A percentile compares a stretch with the other conserved stretches of the same genome.
Evolutionary conservation across 2,888 invertebrate genomes (phyloP).

Genomic region (Cephus sareptanus): DNA sequence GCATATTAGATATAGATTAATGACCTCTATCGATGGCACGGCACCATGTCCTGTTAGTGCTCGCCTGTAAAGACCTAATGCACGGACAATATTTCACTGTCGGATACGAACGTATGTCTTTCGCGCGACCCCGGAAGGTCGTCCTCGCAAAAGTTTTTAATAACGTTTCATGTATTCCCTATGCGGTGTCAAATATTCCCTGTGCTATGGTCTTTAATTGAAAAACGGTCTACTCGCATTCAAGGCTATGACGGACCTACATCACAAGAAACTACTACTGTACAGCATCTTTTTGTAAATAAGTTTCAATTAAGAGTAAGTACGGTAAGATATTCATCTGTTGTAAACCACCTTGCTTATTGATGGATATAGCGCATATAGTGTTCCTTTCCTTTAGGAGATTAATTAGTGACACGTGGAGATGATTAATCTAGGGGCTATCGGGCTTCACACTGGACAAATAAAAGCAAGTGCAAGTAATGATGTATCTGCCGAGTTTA

Average conservation of each 20-base stretch:
- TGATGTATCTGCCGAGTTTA: not conserved
- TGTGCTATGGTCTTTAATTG: conserved; percentile 43
- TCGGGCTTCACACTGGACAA: conserved; percentile 16
- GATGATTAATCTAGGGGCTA: conserved; percentile 21
- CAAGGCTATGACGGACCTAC: conserved; percentile 51
- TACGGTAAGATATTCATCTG: conserved; percentile 44
- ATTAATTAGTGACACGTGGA: conserved; percentile 24
- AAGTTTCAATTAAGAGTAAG: conserved; percentile 45
- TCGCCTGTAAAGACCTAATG: conserved; percentile 44
- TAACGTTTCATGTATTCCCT: not conserved
- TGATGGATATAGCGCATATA: conserved; percentile 55
- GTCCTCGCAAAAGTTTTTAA: not conserved
- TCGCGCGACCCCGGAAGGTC: not conserved
- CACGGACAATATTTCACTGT: conserved; percentile 26
- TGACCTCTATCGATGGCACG: conserved; percentile 18
- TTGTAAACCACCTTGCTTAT: conserved; percentile 52
- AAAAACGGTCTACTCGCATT: conserved; percentile 45
- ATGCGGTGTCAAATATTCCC: conserved; percentile 17
- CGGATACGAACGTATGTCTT: not conserved
- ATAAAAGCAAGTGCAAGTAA: not conserved
- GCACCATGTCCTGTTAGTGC: conserved; percentile 20
- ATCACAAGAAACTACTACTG: conserved; percentile 35
- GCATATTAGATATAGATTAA: conserved; percentile 39
- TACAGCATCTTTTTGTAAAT: conserved; percentile 49
- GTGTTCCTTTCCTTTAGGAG: conserved; percentile 53